Conservation (phyloP, 2,113 vertebrate species). For the Scomber colias region DNA sequence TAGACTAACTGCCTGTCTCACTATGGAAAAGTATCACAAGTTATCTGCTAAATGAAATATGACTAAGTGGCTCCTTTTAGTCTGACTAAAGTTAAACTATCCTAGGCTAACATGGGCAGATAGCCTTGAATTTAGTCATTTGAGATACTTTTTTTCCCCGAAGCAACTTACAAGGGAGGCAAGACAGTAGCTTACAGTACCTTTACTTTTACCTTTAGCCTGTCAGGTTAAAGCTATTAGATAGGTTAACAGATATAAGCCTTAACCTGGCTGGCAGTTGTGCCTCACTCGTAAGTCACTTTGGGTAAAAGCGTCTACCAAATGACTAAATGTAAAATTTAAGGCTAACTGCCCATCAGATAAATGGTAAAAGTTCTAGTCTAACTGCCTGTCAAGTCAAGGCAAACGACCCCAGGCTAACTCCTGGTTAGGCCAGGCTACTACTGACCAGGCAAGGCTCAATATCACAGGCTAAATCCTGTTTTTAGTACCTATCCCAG, state of each 20-base stretch:
- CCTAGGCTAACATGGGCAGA: background rate
- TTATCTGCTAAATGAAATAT: background rate
- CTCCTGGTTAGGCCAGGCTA: background rate
- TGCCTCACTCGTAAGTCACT: no score
- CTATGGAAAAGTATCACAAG: background rate
- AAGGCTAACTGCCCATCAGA: background rate
- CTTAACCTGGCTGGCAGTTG: no score
- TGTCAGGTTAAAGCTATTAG: background rate
- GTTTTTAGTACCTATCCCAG: background rate
- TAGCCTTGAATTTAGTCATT: no score
- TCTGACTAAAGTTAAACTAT: background rate
- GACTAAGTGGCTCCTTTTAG: background rate
- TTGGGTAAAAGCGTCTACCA: no score
- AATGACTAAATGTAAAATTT: background rate
- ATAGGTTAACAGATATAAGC: no score
- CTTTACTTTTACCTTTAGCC: no score
- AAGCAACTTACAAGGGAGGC: no score
- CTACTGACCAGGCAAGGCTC: background rate
- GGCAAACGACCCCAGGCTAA: background rate
- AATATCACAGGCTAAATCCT: slow-evolving; percentile 4
- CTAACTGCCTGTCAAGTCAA: background rate
- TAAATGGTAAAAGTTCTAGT: background rate
- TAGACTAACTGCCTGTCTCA: background rate
- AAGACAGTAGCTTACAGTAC: no score
- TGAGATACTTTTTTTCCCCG: no score